Conservation (phyloP, 1,140 invertebrate genomes). For the Pachypeltis micranthus region DNA sequence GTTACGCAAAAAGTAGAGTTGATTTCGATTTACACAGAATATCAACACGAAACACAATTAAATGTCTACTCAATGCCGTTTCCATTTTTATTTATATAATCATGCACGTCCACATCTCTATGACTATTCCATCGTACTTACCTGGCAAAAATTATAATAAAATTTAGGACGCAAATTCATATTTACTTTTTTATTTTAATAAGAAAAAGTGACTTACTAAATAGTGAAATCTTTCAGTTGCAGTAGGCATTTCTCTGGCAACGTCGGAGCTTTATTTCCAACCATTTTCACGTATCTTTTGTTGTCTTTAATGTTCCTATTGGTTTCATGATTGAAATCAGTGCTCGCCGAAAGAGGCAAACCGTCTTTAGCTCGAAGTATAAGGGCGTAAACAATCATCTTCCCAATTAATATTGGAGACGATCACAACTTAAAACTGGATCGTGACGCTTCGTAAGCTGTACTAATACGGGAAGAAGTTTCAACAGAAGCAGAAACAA, state of each 20-base stretch:
- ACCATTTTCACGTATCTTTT: slow-evolving; percentile 35
- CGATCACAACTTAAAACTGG: too few relatives aligned
- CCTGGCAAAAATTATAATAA: neutral
- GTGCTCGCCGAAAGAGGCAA: slow-evolving; percentile 34
- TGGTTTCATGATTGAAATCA: slow-evolving; percentile 32
- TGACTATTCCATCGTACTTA: neutral
- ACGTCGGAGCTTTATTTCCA: slow-evolving; percentile 29
- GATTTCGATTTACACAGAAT: neutral
- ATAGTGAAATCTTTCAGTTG: slow-evolving; percentile 28
- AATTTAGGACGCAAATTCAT: neutral
- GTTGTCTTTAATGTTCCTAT: slow-evolving; percentile 31
- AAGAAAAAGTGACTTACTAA: slow-evolving; percentile 31
- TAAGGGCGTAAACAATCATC: slow-evolving; percentile 34
- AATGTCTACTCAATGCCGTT: too few relatives aligned
- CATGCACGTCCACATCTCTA: neutral
- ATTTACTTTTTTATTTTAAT: neutral
- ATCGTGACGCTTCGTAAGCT: too few relatives aligned
- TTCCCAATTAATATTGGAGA: too few relatives aligned
- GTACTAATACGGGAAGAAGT: too few relatives aligned
- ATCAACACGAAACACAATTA: neutral
- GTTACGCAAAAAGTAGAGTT: too few relatives aligned
- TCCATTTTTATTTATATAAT: too few relatives aligned
- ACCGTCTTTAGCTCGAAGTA: slow-evolving; percentile 33
- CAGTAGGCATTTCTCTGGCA: slow-evolving; percentile 32
- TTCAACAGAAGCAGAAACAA: too few relatives aligned